Percentiles rank a stretch among this genome's conserved stretches.
Evolutionary conservation across 1,140 invertebrate species (phyloP).

Genomic region (Schlechtendalia chinensis): DNA sequence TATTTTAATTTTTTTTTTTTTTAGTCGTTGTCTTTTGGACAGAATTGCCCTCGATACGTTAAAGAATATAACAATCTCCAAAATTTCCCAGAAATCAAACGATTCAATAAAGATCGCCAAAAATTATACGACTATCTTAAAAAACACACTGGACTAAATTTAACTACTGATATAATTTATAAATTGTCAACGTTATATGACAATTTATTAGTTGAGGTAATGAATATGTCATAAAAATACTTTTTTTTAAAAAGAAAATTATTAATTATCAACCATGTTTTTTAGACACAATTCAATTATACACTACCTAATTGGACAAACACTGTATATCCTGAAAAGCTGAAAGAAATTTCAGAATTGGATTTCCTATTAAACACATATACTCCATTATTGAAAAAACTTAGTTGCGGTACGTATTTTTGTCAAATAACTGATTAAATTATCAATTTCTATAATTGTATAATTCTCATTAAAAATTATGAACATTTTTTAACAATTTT

Average conservation of each 20-base stretch:
- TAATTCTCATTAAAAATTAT: too few species aligned
- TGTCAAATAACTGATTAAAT: neutral
- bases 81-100: slow-evolving; percentile 8
- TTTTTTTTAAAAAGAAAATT: too few species aligned
- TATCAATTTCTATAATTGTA: too few species aligned
- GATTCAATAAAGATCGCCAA: slow-evolving; percentile 1
- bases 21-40: slow-evolving; percentile 27
- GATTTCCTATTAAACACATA: slow-evolving; percentile 60
- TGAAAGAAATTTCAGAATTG: slow-evolving; percentile 60
- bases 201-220: slow-evolving; percentile 44
- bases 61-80: neutral
- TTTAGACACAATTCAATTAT: slow-evolving; percentile 65
- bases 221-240: neutral
- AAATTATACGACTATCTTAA: slow-evolving; percentile 29
- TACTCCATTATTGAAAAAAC: slow-evolving; percentile 59
- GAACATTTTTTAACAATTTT: too few species aligned
- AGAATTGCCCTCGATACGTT: slow-evolving; percentile 18
- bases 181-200: slow-evolving; percentile 14
- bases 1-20: neutral
- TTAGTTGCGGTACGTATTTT: slow-evolving; percentile 58
- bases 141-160: slow-evolving; percentile 21
- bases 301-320: slow-evolving; percentile 73
- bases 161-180: neutral
- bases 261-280: too few species aligned
- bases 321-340: slow-evolving; percentile 61